Evolutionary conservation across 1,140 invertebrate species (phyloP).

Genomic region (Lepidurus packardi): DNA sequence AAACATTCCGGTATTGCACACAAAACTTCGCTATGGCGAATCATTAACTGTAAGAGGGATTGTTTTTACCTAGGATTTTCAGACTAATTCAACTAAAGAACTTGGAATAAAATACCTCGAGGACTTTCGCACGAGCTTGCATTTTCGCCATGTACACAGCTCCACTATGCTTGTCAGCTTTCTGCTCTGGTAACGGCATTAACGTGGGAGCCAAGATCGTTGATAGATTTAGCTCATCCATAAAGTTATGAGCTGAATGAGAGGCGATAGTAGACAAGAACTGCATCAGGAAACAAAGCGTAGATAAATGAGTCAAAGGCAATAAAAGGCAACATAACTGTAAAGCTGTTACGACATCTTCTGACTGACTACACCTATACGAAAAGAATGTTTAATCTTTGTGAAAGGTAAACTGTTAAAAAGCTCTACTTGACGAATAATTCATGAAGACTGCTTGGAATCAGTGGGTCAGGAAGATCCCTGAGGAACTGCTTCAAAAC

Average conservation of each 20-base stretch:
- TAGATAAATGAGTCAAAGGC: slow-evolving; percentile 57
- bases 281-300: slow-evolving; percentile 62
- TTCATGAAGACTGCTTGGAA: slow-evolving; percentile 64
- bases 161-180: slow-evolving; percentile 50
- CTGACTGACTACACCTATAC: slow-evolving; percentile 34
- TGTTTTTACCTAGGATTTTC: slow-evolving; percentile 34
- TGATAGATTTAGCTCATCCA: slow-evolving; percentile 71
- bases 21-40: slow-evolving; percentile 66
- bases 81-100: slow-evolving; percentile 36
- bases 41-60: slow-evolving; percentile 58
- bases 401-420: not conserved
- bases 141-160: slow-evolving; percentile 51
- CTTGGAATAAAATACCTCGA: slow-evolving; percentile 47
- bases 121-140: slow-evolving; percentile 56
- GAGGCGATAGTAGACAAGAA: slow-evolving; percentile 57
- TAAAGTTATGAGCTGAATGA: slow-evolving; percentile 65
- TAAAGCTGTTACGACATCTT: slow-evolving; percentile 50
- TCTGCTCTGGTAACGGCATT: slow-evolving; percentile 57
- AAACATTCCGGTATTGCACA: slow-evolving; percentile 60
- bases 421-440: slow-evolving; percentile 60
- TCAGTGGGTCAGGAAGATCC: slow-evolving; percentile 72
- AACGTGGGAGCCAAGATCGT: slow-evolving; percentile 74
- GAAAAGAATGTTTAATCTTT: too few relatives aligned
- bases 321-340: slow-evolving; percentile 59
- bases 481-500: slow-evolving; percentile 75